A percentile compares a stretch with the other conserved stretches of the same genome.
These are phyloP conservation scores for Melipona bicolor DNA, from an alignment of 2,888 invertebrate species.

Conservation along the genomic window DNA sequence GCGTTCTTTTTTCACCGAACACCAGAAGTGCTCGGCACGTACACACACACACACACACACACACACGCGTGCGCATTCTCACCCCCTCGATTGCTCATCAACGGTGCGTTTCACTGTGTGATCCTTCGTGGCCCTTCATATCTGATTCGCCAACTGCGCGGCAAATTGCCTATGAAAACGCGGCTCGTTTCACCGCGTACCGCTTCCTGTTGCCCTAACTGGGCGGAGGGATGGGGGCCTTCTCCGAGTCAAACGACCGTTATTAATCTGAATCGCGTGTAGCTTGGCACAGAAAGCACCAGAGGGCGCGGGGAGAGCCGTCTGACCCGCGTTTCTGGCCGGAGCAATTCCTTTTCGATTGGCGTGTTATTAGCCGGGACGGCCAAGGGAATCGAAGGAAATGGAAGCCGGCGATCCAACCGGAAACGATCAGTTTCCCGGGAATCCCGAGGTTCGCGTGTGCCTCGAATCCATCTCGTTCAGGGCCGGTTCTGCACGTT, in stretches of 20 bases:
- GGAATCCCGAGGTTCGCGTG: conserved; percentile 36
- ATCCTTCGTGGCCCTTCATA: background rate
- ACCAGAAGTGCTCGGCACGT: background rate
- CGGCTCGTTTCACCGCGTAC: conserved; percentile 4
- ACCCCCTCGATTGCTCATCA: background rate
- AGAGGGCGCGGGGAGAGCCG: background rate
- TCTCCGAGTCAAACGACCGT: background rate
- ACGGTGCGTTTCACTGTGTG: background rate
- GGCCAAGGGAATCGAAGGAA: conserved; percentile 23
- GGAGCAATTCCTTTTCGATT: conserved; percentile 43
- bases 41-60: too few species aligned
- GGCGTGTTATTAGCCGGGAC: conserved; percentile 48
- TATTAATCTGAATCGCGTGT: conserved; percentile 54
- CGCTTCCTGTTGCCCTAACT: conserved; percentile 27
- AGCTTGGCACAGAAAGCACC: conserved; percentile 25
- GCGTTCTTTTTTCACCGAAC: background rate
- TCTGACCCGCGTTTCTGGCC: conserved; percentile 8
- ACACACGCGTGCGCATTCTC: background rate
- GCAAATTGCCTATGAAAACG: conserved; percentile 43
- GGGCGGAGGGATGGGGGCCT: background rate
- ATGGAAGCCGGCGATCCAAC: conserved; percentile 21
- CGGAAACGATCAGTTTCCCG: conserved; percentile 60
- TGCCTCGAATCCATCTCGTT: conserved; percentile 38
- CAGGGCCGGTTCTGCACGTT: background rate
- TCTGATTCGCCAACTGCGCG: conserved; percentile 19